Evolutionary conservation across 2,888 invertebrate species (phyloP).

Genomic region (Oeneis ivallda): DNA sequence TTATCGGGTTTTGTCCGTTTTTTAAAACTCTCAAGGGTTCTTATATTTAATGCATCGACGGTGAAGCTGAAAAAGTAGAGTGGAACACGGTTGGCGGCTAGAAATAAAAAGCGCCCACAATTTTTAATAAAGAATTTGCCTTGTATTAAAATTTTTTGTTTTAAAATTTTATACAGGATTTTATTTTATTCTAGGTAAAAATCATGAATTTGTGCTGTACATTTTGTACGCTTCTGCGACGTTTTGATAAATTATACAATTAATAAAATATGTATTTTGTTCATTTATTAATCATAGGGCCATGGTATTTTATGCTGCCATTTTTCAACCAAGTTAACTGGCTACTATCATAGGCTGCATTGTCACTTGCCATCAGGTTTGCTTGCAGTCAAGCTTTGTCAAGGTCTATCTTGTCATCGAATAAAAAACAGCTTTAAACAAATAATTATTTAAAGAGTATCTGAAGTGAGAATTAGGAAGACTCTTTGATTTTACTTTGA

Average conservation of each 20-base stretch:
- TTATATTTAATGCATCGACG: constrained; percentile 25
- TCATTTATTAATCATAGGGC: not conserved
- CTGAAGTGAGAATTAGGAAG: no score
- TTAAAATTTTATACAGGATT: constrained; percentile 7
- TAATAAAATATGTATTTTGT: not conserved
- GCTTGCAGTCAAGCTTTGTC: not conserved
- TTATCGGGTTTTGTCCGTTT: constrained; percentile 14
- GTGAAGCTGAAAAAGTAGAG: constrained; percentile 22
- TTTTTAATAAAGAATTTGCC: constrained; percentile 18
- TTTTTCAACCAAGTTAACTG: not conserved
- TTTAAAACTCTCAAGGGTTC: constrained; percentile 19
- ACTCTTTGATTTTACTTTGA: no score
- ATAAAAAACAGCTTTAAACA: not conserved
- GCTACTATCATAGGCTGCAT: not conserved
- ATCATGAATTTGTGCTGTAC: not conserved
- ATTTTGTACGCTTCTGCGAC: not conserved
- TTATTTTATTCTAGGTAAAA: not conserved
- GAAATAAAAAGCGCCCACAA: constrained; percentile 18
- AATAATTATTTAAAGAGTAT: no score
- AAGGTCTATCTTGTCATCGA: not conserved
- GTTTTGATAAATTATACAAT: not conserved
- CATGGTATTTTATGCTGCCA: not conserved
- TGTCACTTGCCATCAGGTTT: not conserved
- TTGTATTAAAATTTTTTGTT: constrained; percentile 10
- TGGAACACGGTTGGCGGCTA: constrained; percentile 14